These are phyloP conservation scores for Drosophila melanogaster DNA, from an alignment of 1,140 invertebrate species.

Conservation along the genomic window DNA sequence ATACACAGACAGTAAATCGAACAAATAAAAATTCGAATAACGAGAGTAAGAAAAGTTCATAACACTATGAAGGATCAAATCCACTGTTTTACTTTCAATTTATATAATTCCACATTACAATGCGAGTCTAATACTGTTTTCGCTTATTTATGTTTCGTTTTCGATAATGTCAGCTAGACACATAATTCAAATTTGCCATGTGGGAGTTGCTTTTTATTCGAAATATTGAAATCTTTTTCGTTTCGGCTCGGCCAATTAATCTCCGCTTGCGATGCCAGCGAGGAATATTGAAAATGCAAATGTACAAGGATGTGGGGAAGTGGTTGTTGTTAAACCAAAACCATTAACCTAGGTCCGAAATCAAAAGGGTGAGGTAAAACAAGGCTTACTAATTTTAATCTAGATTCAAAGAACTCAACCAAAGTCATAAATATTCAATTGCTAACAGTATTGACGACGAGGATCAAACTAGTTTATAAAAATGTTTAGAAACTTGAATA, in stretches of 20 bases:
- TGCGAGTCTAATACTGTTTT: constrained; percentile 54
- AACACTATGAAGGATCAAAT: constrained; percentile 84
- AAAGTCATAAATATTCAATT: constrained; percentile 39
- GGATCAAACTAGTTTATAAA: constrained; percentile 48
- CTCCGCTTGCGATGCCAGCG: constrained; percentile 21
- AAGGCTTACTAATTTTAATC: constrained; percentile 37
- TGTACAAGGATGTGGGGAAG: constrained; percentile 46
- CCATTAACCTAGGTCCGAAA: constrained; percentile 40
- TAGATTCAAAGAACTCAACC: constrained; percentile 42
- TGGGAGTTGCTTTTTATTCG: constrained; percentile 12
- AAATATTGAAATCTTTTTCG: constrained; percentile 3
- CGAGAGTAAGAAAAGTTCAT: constrained; percentile 65
- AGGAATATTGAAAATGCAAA: constrained; percentile 46
- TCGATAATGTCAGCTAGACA: constrained; percentile 58
- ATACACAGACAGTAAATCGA: constrained; percentile 73
- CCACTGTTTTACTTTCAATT: constrained; percentile 85
- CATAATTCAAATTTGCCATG: constrained; percentile 51
- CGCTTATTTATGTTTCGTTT: constrained; percentile 26
- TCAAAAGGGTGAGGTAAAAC: constrained; percentile 18
- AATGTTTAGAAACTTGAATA: constrained; percentile 45
- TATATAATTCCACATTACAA: constrained; percentile 74
- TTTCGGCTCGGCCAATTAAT: constrained; percentile 35
- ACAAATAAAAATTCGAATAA: constrained; percentile 41
- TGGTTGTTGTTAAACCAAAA: constrained; percentile 30
- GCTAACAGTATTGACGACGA: constrained; percentile 48